Conservation (phyloP, 2,113 vertebrate genomes). For the Psophia crepitans region DNA sequence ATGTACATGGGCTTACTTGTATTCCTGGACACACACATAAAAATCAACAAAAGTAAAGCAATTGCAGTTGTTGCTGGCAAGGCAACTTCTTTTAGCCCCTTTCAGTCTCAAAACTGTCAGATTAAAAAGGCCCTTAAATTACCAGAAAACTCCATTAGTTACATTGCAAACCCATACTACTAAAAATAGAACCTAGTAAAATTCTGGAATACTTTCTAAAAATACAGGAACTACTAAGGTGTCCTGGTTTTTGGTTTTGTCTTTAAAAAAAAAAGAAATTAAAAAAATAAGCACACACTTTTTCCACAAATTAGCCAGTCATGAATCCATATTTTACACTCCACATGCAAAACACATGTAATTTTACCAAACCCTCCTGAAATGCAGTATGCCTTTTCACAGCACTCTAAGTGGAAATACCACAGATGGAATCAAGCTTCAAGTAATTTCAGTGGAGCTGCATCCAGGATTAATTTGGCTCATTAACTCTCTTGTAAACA, state of each 20-base stretch:
- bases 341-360: neutral
- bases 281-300: neutral
- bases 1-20: neutral
- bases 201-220: neutral
- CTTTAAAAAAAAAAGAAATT: no score
- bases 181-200: neutral
- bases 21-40: neutral
- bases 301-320: neutral
- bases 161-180: neutral
- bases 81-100: neutral
- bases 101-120: neutral
- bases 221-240: neutral
- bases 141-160: conserved; percentile 6
- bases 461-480: neutral
- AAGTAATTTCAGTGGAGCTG: neutral
- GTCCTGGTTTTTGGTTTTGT: neutral
- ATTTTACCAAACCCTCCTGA: neutral
- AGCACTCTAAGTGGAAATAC: neutral
- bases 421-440: neutral
- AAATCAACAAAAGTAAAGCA: conserved; percentile 17
- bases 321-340: neutral
- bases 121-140: conserved; percentile 6
- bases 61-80: neutral
- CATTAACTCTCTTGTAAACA: neutral
- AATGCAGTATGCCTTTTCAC: neutral